A percentile compares a stretch with the other conserved stretches of the same genome.
Conservation (phyloP, 2,888 invertebrate species). For the Trichacis sp. region DNA sequence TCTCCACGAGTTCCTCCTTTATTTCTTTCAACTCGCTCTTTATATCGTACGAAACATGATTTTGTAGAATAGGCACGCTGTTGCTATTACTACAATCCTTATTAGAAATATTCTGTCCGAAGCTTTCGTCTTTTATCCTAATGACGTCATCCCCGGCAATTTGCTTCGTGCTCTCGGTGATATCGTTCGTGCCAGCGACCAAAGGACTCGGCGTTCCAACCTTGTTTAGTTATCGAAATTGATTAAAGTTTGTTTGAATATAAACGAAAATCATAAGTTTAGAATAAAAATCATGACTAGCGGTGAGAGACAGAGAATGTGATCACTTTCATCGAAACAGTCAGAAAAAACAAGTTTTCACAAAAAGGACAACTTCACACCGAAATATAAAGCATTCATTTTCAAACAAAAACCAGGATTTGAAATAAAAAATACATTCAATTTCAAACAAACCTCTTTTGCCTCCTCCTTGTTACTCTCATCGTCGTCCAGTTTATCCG, state of each 20-base stretch:
- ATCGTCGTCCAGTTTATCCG: not conserved
- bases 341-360: too few species aligned
- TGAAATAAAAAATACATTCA: too few species aligned
- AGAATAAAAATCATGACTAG: too few species aligned
- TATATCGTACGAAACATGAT: constrained; percentile 57
- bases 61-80: constrained; percentile 63
- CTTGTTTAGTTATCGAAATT: too few species aligned
- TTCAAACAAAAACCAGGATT: too few species aligned
- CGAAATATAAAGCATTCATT: too few species aligned
- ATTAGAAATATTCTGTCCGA: constrained; percentile 55
- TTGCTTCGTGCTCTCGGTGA: constrained; percentile 11
- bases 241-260: too few species aligned
- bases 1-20: constrained; percentile 10
- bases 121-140: constrained; percentile 54
- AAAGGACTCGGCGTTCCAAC: constrained; percentile 40
- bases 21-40: constrained; percentile 49
- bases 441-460: too few species aligned
- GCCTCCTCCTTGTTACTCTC: not conserved
- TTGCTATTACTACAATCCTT: constrained; percentile 49
- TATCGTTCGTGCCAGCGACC: constrained; percentile 47
- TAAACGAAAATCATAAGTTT: too few species aligned
- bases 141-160: constrained; percentile 32
- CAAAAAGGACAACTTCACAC: too few species aligned
- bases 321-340: too few species aligned
- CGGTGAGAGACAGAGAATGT: too few species aligned